Percentiles rank a stretch among this genome's conserved stretches.
phyloP scores from a whole-genome alignment of 1,140 invertebrate genomes.

The Cherax destructor region DNA sequence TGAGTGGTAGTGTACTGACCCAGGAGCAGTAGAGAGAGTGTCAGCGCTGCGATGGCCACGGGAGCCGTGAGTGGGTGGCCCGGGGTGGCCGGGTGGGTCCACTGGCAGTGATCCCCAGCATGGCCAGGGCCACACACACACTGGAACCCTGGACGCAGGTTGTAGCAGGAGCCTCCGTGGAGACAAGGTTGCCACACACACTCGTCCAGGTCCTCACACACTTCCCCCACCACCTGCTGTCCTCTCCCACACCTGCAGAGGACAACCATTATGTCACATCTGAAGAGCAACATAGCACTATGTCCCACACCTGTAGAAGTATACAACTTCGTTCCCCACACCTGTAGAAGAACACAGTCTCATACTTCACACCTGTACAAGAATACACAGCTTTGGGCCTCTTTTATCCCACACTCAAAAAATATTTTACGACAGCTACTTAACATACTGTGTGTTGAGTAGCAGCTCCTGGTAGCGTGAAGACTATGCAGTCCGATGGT shows the following conservation, averaged over 20 bases:
- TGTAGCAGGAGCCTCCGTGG: slow-evolving; percentile 32
- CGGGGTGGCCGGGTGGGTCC: slow-evolving; percentile 3
- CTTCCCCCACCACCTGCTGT: slow-evolving; percentile 8
- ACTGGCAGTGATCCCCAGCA: slow-evolving; percentile 30
- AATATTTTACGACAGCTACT: no score
- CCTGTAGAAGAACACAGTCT: not conserved
- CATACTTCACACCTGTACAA: not conserved
- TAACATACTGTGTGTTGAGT: no score
- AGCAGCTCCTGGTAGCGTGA: no score
- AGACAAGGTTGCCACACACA: slow-evolving; percentile 25
- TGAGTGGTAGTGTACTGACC: not conserved
- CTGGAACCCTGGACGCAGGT: slow-evolving; percentile 28
- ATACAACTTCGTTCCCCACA: not conserved
- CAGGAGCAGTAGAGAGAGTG: slow-evolving; percentile 20
- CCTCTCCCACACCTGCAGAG: slow-evolving; percentile 23
- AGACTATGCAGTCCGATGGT: no score
- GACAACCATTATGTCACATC: not conserved
- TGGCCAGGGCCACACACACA: slow-evolving; percentile 36
- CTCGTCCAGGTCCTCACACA: slow-evolving; percentile 41
- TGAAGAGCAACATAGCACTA: not conserved
- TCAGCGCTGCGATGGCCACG: slow-evolving; percentile 3
- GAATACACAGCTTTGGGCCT: no score
- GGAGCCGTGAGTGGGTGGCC: slow-evolving; percentile 24
- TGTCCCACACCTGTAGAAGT: not conserved
- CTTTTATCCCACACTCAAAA: no score